These are phyloP conservation scores for Cyphomyrmex costatus DNA, from an alignment of 1,140 invertebrate genomes.

Conservation along the genomic window DNA sequence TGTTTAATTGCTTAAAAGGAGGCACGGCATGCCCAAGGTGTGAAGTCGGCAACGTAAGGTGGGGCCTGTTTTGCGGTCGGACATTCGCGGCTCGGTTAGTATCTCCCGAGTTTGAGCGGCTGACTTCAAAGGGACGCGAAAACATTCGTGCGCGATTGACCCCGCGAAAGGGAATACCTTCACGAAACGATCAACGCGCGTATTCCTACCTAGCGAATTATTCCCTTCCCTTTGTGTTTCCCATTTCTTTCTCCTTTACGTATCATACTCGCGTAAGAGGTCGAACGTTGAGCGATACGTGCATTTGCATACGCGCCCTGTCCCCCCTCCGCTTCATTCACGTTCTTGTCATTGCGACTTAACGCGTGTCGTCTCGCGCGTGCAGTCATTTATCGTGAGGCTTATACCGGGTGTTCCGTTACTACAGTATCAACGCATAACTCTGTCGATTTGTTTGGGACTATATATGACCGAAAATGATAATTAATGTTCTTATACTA, in stretches of 20 bases:
- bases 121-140: slow-evolving; percentile 69
- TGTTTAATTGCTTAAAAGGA: slow-evolving; percentile 44
- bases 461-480: no score
- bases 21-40: slow-evolving; percentile 36
- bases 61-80: slow-evolving; percentile 34
- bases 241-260: background rate
- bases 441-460: no score
- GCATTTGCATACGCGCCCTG: slow-evolving; percentile 58
- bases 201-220: slow-evolving; percentile 38
- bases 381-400: slow-evolving; percentile 51
- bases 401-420: slow-evolving; percentile 26
- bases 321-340: background rate
- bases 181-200: slow-evolving; percentile 62
- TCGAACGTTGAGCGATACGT: slow-evolving; percentile 25
- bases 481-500: no score
- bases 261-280: slow-evolving; percentile 25
- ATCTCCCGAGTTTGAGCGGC: slow-evolving; percentile 59
- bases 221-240: background rate
- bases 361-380: slow-evolving; percentile 26
- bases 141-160: slow-evolving; percentile 60
- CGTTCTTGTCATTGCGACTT: slow-evolving; percentile 41
- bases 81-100: slow-evolving; percentile 63
- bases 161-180: slow-evolving; percentile 45
- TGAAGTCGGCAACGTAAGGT: slow-evolving; percentile 56
- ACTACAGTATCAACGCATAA: no score